Evolutionary conservation across 2,113 vertebrate genomes (phyloP).

Genomic region (Gymnogyps californianus): DNA sequence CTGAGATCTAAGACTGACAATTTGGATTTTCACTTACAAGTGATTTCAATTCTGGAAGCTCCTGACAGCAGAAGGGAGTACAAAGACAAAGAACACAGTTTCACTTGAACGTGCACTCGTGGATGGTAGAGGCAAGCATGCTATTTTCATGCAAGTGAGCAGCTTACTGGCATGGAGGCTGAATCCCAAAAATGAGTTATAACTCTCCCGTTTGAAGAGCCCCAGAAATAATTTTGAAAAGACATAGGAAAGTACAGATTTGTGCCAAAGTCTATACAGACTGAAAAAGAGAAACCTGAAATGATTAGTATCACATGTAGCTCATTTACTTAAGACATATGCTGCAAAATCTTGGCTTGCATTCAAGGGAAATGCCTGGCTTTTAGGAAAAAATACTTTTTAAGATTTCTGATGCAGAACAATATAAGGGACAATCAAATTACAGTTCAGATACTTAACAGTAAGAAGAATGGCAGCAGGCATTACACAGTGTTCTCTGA

Average conservation of each 20-base stretch:
- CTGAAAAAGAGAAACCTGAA: background rate
- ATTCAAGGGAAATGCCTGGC: conserved; percentile 1
- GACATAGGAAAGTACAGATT: background rate
- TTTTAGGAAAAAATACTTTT: background rate
- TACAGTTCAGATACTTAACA: conserved; percentile 11
- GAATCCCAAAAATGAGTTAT: background rate
- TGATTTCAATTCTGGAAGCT: background rate
- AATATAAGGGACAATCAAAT: conserved; percentile 5
- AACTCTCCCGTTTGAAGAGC: background rate
- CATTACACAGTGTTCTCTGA: background rate
- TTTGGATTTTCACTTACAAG: background rate
- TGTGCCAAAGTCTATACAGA: background rate
- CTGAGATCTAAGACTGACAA: background rate
- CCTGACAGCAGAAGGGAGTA: background rate
- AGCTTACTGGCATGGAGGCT: background rate
- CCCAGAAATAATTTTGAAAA: background rate
- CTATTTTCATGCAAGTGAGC: background rate
- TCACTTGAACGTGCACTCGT: rapidly evolving
- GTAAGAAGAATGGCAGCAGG: conserved; percentile 9
- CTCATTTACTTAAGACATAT: conserved; percentile 9
- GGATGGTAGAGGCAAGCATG: background rate
- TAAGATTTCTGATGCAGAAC: conserved; percentile 8
- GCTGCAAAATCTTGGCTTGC: background rate
- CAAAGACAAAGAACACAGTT: background rate
- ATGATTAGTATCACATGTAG: background rate